A percentile compares a stretch with the other conserved stretches of the same genome.
Evolutionary conservation across 2,888 invertebrate species (phyloP).

Genomic region (Cyclophora albipunctata): DNA sequence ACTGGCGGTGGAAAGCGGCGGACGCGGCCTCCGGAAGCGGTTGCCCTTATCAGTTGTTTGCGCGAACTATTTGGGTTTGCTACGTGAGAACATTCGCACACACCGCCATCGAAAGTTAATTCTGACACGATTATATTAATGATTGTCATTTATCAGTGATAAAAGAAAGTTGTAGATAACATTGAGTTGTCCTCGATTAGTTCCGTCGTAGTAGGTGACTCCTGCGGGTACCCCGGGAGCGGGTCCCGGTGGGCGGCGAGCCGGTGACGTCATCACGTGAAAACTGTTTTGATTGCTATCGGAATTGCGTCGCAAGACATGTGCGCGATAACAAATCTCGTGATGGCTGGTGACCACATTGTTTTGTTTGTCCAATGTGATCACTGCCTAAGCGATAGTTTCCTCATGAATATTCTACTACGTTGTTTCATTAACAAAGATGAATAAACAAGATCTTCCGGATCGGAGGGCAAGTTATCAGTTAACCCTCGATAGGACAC

Average conservation of each 20-base stretch:
- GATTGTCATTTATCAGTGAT: constrained; percentile 9
- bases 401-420: no score
- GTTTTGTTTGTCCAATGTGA: no score
- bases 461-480: no score
- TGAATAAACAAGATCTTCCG: no score
- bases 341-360: constrained; percentile 2
- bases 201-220: no score
- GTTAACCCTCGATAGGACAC: no score
- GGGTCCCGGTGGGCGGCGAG: no score
- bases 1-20: constrained; percentile 40
- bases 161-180: constrained; percentile 12
- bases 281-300: constrained; percentile 18
- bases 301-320: constrained; percentile 10
- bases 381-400: no score
- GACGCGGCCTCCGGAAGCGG: constrained; percentile 50
- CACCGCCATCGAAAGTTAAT: constrained; percentile 14
- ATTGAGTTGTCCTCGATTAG: not conserved
- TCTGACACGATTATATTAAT: constrained; percentile 4
- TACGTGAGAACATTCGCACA: constrained; percentile 52
- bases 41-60: constrained; percentile 57
- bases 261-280: constrained; percentile 1
- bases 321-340: constrained; percentile 9
- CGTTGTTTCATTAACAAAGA: no score
- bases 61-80: constrained; percentile 27
- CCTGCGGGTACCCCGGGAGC: no score